Conservation (phyloP, 1,140 invertebrate genomes). For the Delia radicum region DNA sequence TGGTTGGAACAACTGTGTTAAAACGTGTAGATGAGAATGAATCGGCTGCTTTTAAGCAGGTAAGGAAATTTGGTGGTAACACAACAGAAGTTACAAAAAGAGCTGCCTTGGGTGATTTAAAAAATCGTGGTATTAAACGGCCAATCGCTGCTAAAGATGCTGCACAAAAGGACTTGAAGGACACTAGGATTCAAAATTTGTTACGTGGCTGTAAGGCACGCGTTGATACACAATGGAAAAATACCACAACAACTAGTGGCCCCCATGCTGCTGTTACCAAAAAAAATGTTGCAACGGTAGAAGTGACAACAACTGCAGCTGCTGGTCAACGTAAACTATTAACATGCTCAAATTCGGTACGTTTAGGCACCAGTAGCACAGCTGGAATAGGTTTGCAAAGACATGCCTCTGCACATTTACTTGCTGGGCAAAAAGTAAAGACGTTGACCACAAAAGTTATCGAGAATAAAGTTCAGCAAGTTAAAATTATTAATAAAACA, state of each 20-base stretch:
- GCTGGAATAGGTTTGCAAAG: slow-evolving; percentile 4
- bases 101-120: slow-evolving; percentile 49
- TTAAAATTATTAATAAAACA: slow-evolving; percentile 10
- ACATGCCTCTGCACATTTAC: slow-evolving; percentile 19
- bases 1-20: slow-evolving; percentile 42
- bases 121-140: slow-evolving; percentile 46
- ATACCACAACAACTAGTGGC: slow-evolving; percentile 32
- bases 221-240: slow-evolving; percentile 53
- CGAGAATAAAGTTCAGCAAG: slow-evolving; percentile 29
- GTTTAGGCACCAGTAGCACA: slow-evolving; percentile 21
- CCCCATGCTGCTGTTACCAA: background rate
- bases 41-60: slow-evolving; percentile 41
- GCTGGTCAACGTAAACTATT: slow-evolving; percentile 27
- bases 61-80: slow-evolving; percentile 46
- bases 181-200: slow-evolving; percentile 39
- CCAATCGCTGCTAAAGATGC: slow-evolving; percentile 37
- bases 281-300: background rate
- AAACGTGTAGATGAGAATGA: slow-evolving; percentile 48
- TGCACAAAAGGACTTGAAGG: slow-evolving; percentile 46
- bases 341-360: slow-evolving; percentile 45
- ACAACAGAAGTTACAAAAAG: slow-evolving; percentile 43
- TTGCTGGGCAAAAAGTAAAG: slow-evolving; percentile 23
- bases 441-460: slow-evolving; percentile 35
- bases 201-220: slow-evolving; percentile 44
- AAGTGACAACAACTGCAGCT: slow-evolving; percentile 3